Base-by-base conservation (phyloP, 2,797 vertebrate species). In the Pipistrellus pipistrellus region DNA sequence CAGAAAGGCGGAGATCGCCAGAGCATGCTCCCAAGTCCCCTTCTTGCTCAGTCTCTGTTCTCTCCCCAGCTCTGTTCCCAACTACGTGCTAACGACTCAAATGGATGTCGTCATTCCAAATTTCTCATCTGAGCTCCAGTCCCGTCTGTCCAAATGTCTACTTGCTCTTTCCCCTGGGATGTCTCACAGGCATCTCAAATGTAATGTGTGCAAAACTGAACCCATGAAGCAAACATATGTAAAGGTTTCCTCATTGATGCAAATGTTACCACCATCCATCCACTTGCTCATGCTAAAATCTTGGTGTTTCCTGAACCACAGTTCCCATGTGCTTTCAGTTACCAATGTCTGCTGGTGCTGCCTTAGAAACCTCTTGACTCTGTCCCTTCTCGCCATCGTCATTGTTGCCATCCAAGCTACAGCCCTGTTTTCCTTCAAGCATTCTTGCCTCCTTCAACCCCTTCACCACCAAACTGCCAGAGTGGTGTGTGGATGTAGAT, bases 91-190 rank as follows among this genome's bases (percentile, higher is more conserved):
- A 48, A 72, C n/a, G 71, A 55, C 20, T 85, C 57, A 64, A 27
- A 85, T 59, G 75, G 80, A 38, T 15, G 21, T 72, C 27, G 68
- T 57, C 38, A 23, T 78, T 88, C 53, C 35, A 73, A 66, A 62
- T 48, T 83, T 78, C 89, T 89, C 83, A 69, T 57, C n/a, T 85
- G 64, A 51, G 44, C 38, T 88, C 71, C 90, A 85, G 2, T 78
- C 9, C 12, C 18, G 85, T 32, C 88, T 78, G 57, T 85, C 62
- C 30, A 72, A 78, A 76, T 2, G 10, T 17, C 59, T 64, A 32
- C 41, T n/a, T 93, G 35, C 35, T 77, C 44, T 73, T 71, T 90
- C 48, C 30, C 35, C 25, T 21, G 23, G 14, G 59, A 30, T 59
- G 75, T 62, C 41, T 85, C 25, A 59, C 1, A 9, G 44, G 44